Conservation (phyloP, 1,140 invertebrate genomes). For the Drosophila chauvacae region DNA sequence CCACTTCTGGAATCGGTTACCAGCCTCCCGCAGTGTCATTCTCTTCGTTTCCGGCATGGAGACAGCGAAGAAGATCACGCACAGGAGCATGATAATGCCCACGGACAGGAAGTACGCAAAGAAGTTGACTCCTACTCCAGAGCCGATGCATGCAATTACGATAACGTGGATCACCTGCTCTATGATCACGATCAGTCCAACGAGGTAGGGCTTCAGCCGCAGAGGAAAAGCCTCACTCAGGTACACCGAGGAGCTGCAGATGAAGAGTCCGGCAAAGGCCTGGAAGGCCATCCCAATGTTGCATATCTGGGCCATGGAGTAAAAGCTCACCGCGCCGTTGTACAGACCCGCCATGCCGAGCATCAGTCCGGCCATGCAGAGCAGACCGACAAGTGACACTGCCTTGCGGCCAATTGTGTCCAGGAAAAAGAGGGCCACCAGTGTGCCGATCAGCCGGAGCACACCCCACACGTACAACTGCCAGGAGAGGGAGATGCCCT, state of each 20-base stretch:
- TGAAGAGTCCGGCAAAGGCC: constrained; percentile 65
- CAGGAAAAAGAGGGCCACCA: constrained; percentile 34
- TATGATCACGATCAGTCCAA: constrained; percentile 54
- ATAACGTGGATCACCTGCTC: constrained; percentile 74
- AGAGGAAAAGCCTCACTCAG: constrained; percentile 74
- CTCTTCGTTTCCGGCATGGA: constrained; percentile 61
- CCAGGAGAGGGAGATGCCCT: constrained; percentile 37
- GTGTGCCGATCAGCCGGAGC: constrained; percentile 50
- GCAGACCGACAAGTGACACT: constrained; percentile 42
- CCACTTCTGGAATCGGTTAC: constrained; percentile 47
- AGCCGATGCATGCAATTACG: constrained; percentile 41
- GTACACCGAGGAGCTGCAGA: constrained; percentile 57
- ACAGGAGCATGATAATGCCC: constrained; percentile 60
- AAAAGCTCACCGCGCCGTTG: neutral
- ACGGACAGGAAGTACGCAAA: constrained; percentile 55
- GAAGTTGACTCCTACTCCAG: neutral
- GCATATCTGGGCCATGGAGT: constrained; percentile 51
- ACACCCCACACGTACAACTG: constrained; percentile 46
- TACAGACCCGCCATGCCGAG: constrained; percentile 64
- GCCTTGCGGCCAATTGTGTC: constrained; percentile 67
- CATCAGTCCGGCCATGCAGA: constrained; percentile 60
- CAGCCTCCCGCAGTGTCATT: constrained; percentile 55
- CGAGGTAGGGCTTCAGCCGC: constrained; percentile 52
- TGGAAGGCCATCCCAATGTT: constrained; percentile 56
- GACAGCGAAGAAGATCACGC: constrained; percentile 37